Conservation (phyloP, 92 coral and sea anemone genomes). For the Metridium senile region DNA sequence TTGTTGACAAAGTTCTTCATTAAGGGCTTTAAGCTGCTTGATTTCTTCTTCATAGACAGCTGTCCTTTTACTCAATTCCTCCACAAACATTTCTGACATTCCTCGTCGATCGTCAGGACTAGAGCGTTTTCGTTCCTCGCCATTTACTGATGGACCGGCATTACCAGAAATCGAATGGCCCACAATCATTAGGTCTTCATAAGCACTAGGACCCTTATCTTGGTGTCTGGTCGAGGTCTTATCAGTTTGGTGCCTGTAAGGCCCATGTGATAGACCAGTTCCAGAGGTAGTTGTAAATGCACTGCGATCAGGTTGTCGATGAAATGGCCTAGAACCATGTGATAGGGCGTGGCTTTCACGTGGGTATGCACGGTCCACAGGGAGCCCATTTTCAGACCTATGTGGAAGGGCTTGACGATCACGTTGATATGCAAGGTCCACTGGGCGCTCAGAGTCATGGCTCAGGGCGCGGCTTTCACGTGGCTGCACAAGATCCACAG, state of each 20-base stretch:
- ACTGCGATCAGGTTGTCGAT: not conserved
- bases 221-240: constrained; percentile 25
- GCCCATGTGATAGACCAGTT: not conserved
- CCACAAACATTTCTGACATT: not conserved
- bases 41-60: constrained; percentile 56
- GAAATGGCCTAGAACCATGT: constrained; percentile 4
- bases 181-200: constrained; percentile 12
- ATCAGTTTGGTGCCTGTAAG: constrained; percentile 24
- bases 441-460: too few species aligned
- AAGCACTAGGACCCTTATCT: constrained; percentile 15
- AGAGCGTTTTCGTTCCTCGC: constrained; percentile 24
- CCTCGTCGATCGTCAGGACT: not conserved
- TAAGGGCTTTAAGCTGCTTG: constrained; percentile 28
- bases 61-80: constrained; percentile 33
- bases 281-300: not conserved
- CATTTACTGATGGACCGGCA: constrained; percentile 41
- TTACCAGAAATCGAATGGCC: constrained; percentile 50
- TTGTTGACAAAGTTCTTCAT: constrained; percentile 68
- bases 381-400: not conserved
- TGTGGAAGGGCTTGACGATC: too few species aligned
- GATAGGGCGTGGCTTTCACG: constrained; percentile 6
- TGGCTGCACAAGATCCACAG: not conserved
- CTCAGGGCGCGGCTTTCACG: constrained; percentile 8
- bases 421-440: too few species aligned
- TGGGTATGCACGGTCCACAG: not conserved